A percentile compares a stretch with the other conserved stretches of the same genome.
Evolutionary conservation across 2,113 vertebrate species (phyloP).

Genomic region (Tetrao urogallus): DNA sequence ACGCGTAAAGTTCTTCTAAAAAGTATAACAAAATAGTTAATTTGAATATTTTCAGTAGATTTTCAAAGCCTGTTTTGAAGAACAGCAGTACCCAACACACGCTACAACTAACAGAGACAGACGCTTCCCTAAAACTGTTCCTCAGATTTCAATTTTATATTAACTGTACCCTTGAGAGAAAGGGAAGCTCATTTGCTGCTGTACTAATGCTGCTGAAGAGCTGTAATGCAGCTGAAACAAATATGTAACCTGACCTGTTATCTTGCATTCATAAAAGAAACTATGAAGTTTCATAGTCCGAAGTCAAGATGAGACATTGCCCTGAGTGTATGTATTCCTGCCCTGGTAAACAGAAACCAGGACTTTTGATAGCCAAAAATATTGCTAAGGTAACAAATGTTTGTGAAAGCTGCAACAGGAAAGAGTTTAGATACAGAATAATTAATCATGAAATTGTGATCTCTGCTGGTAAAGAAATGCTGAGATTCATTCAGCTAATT

Average conservation of each 20-base stretch:
- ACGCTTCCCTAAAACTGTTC: accelerated
- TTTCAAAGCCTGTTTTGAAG: not conserved
- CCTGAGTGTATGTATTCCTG: not conserved
- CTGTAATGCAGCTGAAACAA: not conserved
- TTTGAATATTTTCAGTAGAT: not conserved
- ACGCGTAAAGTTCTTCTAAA: not conserved
- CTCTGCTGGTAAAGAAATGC: slow-evolving; percentile 33
- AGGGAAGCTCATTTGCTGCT: not conserved
- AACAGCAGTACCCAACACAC: not conserved
- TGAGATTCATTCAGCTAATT: slow-evolving; percentile 53
- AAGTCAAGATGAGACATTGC: not conserved
- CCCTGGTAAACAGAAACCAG: slow-evolving; percentile 2
- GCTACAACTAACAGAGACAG: accelerated
- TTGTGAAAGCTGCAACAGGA: not conserved
- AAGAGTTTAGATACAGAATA: slow-evolving; percentile 27
- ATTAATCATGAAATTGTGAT: slow-evolving; percentile 54
- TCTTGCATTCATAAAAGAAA: not conserved
- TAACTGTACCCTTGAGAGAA: slow-evolving; percentile 7
- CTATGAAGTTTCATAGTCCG: not conserved
- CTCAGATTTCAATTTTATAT: not conserved
- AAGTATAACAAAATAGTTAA: no score
- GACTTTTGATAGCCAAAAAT: not conserved
- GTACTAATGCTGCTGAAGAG: not conserved
- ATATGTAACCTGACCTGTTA: not conserved
- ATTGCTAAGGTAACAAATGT: not conserved